These are phyloP conservation scores for Pogoniulus pusillus DNA, from an alignment of 2,797 vertebrate genomes.

Conservation along the genomic window DNA sequence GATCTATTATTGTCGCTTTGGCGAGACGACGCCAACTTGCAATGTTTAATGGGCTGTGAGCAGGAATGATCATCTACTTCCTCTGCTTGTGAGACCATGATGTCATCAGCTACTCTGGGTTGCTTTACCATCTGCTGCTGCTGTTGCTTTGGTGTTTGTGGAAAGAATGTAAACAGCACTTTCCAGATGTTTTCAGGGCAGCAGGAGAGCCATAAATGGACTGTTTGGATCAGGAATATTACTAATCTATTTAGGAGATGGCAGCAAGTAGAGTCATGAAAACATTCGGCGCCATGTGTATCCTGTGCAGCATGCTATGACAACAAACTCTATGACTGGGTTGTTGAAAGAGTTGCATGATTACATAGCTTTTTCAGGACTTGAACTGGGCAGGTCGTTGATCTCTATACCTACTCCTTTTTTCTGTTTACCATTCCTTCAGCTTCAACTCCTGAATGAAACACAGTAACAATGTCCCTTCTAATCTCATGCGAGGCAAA, in stretches of 20 bases:
- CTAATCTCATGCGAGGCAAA: background rate
- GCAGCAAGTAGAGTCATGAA: background rate
- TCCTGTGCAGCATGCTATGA: background rate
- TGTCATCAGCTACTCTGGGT: constrained; percentile 58
- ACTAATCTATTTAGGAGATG: background rate
- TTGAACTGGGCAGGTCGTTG: background rate
- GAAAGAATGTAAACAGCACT: constrained; percentile 47
- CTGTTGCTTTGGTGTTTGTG: constrained; percentile 23
- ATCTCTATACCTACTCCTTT: background rate
- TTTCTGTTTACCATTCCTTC: background rate
- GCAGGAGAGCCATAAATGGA: constrained; percentile 41
- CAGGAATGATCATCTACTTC: constrained; percentile 62
- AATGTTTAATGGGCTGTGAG: constrained; percentile 42
- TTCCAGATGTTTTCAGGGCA: constrained; percentile 56
- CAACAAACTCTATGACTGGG: background rate
- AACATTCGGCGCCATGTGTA: background rate
- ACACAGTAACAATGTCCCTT: background rate
- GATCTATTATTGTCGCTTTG: constrained; percentile 56
- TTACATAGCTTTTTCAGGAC: background rate
- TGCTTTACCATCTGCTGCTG: constrained; percentile 37
- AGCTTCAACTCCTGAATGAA: background rate
- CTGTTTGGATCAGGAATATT: constrained; percentile 19
- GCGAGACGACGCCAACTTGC: constrained; percentile 13
- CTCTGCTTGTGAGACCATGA: constrained; percentile 66
- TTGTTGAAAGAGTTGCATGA: background rate